Evolutionary conservation across 2,797 vertebrate species (phyloP), one percentile per base, ranked within the genome.

Genomic region (Sarcophilus harrisii): DNA sequence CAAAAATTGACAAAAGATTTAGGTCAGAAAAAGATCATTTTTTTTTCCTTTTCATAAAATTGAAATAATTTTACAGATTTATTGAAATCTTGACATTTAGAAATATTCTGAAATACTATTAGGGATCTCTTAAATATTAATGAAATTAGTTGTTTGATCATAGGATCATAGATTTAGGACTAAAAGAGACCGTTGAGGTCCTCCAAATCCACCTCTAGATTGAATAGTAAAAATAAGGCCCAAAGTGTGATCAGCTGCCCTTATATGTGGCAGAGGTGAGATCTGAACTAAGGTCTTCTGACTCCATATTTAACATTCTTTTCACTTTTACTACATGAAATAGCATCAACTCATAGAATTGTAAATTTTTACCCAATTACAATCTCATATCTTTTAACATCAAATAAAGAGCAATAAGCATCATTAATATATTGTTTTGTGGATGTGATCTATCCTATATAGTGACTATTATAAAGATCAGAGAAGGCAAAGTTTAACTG

Each of bases 1-100:
- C 55, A 94, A 91, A 97, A 94, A 54, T 12, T 30, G 93, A 73
- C 57, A 28, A 49, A 11, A 27, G 60, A 49, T 55, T 97, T 73
- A 93, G 57, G 13, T 18, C 30, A 27, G 4, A 52, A 30, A 1
- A 93, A 94, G 89, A 93, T 60, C 87, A 58, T 92, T 90, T 91
- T 90, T 38, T 66, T 73, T 8, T 81, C 0, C 30, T 21, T 90
- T 93, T 89, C n/a, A 93, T 66, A 91, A 24, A 87, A 28, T 8
- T 93, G 62, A 8, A 62, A n/a, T 92, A 38, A 90, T 62, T 91
- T 60, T 21, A 89, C 12, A 38, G 28, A 95, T 62, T 58, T 66
- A 96, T 8, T 57, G 38, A 81, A 81, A 81, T 38, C 0, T 24
- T 81, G 58, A 45, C 57, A 91, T 52, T 57, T 3, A 58, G 28